A percentile compares a stretch with the other conserved stretches of the same genome.
phyloP scores from a whole-genome alignment of 2,888 invertebrate genomes.

The Caenorhabditis plicata region DNA sequence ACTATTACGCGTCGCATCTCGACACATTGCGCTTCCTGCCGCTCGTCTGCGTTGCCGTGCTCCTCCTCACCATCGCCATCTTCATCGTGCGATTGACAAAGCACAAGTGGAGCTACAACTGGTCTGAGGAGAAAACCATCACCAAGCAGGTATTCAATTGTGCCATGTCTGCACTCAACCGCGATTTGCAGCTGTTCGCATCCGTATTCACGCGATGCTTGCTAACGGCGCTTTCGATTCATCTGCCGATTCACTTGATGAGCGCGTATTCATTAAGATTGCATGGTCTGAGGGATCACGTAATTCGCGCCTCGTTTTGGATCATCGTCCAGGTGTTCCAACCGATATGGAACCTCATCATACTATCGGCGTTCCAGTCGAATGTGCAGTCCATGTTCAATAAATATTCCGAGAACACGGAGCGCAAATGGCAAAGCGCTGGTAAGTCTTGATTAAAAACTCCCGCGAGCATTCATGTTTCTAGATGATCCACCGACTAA shows the following conservation, averaged over 20 bases:
- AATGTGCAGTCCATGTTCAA: conserved; percentile 41
- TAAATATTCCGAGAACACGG: conserved; percentile 40
- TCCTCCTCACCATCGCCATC: conserved; percentile 18
- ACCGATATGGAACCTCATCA: conserved; percentile 34
- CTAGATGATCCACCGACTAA: conserved; percentile 41
- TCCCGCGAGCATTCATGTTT: no score
- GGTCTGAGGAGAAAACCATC: conserved; percentile 35
- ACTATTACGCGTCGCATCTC: conserved; percentile 23
- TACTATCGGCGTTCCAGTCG: conserved; percentile 21
- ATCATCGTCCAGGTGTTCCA: conserved; percentile 38
- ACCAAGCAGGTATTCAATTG: no score
- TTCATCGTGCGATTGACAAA: conserved; percentile 36
- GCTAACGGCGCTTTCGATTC: conserved; percentile 34
- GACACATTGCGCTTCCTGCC: conserved; percentile 39
- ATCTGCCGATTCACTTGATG: conserved; percentile 37
- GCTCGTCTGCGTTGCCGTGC: conserved; percentile 30
- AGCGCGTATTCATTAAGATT: no score
- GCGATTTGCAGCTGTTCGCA: conserved; percentile 20
- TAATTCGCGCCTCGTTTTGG: conserved; percentile 32
- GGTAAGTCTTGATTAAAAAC: conserved; percentile 18
- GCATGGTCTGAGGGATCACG: no score
- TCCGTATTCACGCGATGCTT: conserved; percentile 41
- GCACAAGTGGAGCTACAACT: conserved; percentile 47
- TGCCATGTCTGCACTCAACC: no score
- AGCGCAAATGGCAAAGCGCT: conserved; percentile 51